Percentiles rank a stretch among this genome's conserved stretches.
phyloP scores from a whole-genome alignment of 2,888 invertebrate species.

The Malthinus seriepunctatus region DNA sequence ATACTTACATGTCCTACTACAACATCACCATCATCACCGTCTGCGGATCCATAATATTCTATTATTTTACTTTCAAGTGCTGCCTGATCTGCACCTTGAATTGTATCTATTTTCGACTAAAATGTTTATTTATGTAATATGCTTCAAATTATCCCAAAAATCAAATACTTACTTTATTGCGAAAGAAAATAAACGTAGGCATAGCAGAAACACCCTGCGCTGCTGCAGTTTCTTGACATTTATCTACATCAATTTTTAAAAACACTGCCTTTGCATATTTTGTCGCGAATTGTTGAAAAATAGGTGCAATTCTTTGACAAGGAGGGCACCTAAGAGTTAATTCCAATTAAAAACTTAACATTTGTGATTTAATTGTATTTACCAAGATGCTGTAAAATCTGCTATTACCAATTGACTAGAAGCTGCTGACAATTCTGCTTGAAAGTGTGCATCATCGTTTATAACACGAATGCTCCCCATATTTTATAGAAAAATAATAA shows the following conservation, averaged over 20 bases:
- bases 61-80: slow-evolving; percentile 87
- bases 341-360: not conserved
- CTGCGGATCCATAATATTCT: slow-evolving; percentile 75
- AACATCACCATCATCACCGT: slow-evolving; percentile 67
- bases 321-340: slow-evolving; percentile 86
- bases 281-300: slow-evolving; percentile 84
- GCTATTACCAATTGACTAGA: slow-evolving; percentile 89
- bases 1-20: slow-evolving; percentile 80
- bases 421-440: slow-evolving; percentile 80
- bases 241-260: slow-evolving; percentile 93
- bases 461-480: slow-evolving; percentile 63
- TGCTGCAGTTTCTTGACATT: slow-evolving; percentile 86
- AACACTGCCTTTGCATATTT: slow-evolving; percentile 91
- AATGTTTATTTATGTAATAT: not conserved
- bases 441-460: slow-evolving; percentile 81
- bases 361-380: slow-evolving; percentile 43
- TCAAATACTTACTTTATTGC: slow-evolving; percentile 66
- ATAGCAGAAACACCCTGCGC: slow-evolving; percentile 91
- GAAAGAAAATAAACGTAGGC: slow-evolving; percentile 97
- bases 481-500: slow-evolving; percentile 3
- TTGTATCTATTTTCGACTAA: slow-evolving; percentile 79
- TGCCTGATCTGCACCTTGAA: slow-evolving; percentile 86
- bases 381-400: slow-evolving; percentile 95
- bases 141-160: no score
- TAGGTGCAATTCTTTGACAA: slow-evolving; percentile 91